Percentiles rank a stretch among this genome's conserved stretches.
These are phyloP conservation scores for Euplexia lucipara DNA, from an alignment of 2,888 invertebrate genomes.

Conservation along the genomic window DNA sequence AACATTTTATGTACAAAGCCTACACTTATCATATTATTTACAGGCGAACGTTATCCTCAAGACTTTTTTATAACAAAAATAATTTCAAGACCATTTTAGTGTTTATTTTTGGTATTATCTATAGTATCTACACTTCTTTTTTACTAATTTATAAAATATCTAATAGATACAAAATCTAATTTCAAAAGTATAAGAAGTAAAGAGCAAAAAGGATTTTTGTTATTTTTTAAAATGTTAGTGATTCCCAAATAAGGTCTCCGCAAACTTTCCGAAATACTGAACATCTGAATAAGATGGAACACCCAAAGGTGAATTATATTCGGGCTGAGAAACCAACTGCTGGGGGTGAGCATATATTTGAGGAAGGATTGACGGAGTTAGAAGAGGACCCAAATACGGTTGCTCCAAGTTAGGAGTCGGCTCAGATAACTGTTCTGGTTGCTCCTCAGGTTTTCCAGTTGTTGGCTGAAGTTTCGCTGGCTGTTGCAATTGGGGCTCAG, in stretches of 20 bases:
- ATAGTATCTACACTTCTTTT: not conserved
- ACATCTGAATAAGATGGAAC: slow-evolving; percentile 77
- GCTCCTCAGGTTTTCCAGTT: slow-evolving; percentile 16
- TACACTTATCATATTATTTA: slow-evolving; percentile 53
- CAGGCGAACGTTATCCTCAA: slow-evolving; percentile 27
- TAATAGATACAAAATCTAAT: not conserved
- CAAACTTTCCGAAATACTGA: slow-evolving; percentile 83
- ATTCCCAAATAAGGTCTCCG: slow-evolving; percentile 74
- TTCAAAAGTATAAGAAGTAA: not conserved
- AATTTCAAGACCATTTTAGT: slow-evolving; percentile 20
- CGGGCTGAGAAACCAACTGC: slow-evolving; percentile 46
- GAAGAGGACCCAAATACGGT: not conserved
- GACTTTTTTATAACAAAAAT: slow-evolving; percentile 16
- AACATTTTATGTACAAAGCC: slow-evolving; percentile 60
- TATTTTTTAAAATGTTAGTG: slow-evolving; percentile 9
- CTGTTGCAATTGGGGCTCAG: slow-evolving; percentile 9
- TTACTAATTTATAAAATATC: not conserved
- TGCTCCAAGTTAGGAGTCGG: slow-evolving; percentile 2
- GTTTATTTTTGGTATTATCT: slow-evolving; percentile 43
- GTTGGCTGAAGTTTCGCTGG: slow-evolving; percentile 10
- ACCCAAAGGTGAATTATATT: slow-evolving; percentile 41
- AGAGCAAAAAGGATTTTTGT: not conserved
- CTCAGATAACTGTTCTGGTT: slow-evolving; percentile 10
- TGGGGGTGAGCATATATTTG: slow-evolving; percentile 63
- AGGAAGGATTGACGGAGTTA: slow-evolving; percentile 20